phyloP scores from a whole-genome alignment of 2,888 invertebrate species.

The Drosophila cognata region DNA sequence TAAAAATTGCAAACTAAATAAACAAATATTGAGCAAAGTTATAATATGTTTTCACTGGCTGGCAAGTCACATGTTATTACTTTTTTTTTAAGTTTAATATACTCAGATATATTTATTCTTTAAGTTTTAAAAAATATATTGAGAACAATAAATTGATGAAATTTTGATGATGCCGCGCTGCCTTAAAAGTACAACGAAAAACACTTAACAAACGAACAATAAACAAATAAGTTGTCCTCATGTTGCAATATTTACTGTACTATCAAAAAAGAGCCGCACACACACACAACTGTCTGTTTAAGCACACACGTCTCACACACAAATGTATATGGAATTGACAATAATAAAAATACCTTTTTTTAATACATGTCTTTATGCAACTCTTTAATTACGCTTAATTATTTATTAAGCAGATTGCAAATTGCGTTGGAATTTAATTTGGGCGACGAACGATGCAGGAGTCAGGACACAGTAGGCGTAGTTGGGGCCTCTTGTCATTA shows the following conservation, averaged over 20 bases:
- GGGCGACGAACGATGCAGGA: constrained; percentile 15
- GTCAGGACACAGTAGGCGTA: neutral
- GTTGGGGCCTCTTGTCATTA: constrained; percentile 24
- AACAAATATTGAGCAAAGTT: neutral
- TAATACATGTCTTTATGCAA: constrained; percentile 36
- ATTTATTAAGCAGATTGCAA: constrained; percentile 66
- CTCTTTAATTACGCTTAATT: constrained; percentile 66
- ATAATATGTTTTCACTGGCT: neutral
- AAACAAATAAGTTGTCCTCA: neutral
- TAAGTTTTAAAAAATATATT: neutral
- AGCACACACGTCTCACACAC: constrained; percentile 17
- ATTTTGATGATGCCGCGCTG: neutral
- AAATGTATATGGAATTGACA: constrained; percentile 27
- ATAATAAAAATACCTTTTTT: constrained; percentile 59
- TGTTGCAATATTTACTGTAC: neutral
- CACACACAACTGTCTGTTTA: neutral
- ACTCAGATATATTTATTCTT: neutral
- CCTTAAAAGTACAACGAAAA: neutral
- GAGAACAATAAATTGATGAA: neutral
- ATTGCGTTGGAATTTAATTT: constrained; percentile 62
- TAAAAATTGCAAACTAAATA: neutral
- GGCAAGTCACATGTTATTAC: accelerated
- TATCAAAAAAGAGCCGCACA: neutral
- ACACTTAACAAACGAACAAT: neutral
- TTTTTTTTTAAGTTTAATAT: neutral